Evolutionary conservation across 2,113 vertebrate genomes (phyloP), one percentile per base, ranked within the genome.

Genomic region (Pluvialis apricaria): DNA sequence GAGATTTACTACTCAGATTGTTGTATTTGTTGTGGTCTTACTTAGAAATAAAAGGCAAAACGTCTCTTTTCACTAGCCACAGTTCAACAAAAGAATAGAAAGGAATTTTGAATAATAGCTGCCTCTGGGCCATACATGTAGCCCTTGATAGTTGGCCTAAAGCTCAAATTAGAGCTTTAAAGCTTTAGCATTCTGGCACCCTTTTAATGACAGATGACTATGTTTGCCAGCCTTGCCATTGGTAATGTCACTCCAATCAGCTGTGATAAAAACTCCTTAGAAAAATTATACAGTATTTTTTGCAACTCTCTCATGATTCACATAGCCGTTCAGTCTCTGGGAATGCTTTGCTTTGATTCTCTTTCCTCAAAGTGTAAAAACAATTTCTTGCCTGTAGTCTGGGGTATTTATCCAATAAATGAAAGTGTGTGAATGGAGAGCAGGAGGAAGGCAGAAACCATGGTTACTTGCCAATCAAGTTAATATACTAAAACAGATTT

Each of bases 321-420:
- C 29, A 42, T 40, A 70, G n/a, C 17, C 15, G 14, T 72, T 83
- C 77, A 86, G 17, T 90, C 68, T 85, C 29, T n/a, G n/a, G n/a
- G 72, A 95, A 72, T 17, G 73, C 10, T 88, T 91, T 86, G 34
- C 44, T 94, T 89, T 90, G 60, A 64, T 91, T 90, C n/a, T 88
- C 69, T 91, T 78, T 55, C 57, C 52, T 83, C 26, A 49, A 72
- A 82, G 72, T 55, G 34, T 72, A 86, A 90, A 85, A 94, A 42
- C 34, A 95, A 70, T 77, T 68, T 84, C 13, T 91, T 81, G 93
- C 22, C 79, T 90, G 42, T 22, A 86, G 75, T 25, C 57, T 68
- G 60, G 22, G 31, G 5, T 66, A 65, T 85, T 85, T 84, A 61
- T 29, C 61, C 72, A 75, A 75, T 54, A 96, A 94, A 97, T 42